phyloP scores from a whole-genome alignment of 2,888 invertebrate genomes.

The Eumerus sabulonum region DNA sequence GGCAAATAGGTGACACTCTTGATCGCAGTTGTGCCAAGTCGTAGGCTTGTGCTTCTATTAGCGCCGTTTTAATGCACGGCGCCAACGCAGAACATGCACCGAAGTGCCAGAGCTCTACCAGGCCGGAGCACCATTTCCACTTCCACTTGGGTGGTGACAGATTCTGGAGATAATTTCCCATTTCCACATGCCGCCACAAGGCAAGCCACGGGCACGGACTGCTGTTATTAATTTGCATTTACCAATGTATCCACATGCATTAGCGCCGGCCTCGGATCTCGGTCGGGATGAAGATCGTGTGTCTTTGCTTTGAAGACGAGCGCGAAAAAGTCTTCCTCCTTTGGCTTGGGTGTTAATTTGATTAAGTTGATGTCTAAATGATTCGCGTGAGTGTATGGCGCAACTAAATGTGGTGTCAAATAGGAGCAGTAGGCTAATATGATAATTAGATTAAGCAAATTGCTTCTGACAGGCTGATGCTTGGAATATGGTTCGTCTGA shows the following conservation, averaged over 20 bases:
- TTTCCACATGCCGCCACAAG: slow-evolving; percentile 44
- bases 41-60: slow-evolving; percentile 32
- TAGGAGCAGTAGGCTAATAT: slow-evolving; percentile 22
- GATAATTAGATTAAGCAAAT: slow-evolving; percentile 44
- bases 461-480: slow-evolving; percentile 45
- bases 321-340: slow-evolving; percentile 41
- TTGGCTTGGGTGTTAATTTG: slow-evolving; percentile 62
- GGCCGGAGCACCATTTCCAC: slow-evolving; percentile 46
- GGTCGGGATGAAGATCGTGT: slow-evolving; percentile 23
- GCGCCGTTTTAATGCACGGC: slow-evolving; percentile 51
- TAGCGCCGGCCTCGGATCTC: slow-evolving; percentile 31
- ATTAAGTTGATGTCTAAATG: slow-evolving; percentile 64
- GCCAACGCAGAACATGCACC: slow-evolving; percentile 39
- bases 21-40: neutral
- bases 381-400: slow-evolving; percentile 50
- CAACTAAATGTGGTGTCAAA: neutral
- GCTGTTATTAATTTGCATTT: slow-evolving; percentile 65
- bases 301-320: slow-evolving; percentile 20
- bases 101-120: slow-evolving; percentile 21
- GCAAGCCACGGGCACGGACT: slow-evolving; percentile 46
- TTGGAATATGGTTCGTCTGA: no score
- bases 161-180: slow-evolving; percentile 59
- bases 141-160: slow-evolving; percentile 35
- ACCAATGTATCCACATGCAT: slow-evolving; percentile 67
- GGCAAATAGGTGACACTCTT: no score